A percentile compares a stretch with the other conserved stretches of the same genome.
Conservation (phyloP, 2,797 vertebrate genomes). For the Neomorphus geoffroyi region DNA sequence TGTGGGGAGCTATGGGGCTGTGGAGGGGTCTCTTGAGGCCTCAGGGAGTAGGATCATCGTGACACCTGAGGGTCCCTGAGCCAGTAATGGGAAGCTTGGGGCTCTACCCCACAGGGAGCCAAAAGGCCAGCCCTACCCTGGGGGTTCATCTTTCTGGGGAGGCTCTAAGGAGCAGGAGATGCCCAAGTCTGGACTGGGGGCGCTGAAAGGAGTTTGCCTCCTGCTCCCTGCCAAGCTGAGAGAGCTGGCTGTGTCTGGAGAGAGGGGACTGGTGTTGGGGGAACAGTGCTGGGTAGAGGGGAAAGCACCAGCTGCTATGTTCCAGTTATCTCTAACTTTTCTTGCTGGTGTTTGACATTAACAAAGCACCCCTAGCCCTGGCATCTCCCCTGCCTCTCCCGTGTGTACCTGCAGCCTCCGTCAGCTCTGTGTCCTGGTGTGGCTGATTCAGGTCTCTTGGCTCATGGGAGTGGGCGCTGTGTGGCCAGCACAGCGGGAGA, state of each 20-base stretch:
- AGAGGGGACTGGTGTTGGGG: not conserved
- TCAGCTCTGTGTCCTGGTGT: not conserved
- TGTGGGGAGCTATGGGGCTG: rapidly evolving
- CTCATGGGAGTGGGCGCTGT: not conserved
- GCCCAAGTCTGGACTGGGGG: not conserved
- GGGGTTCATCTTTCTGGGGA: rapidly evolving
- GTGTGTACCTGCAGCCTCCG: not conserved
- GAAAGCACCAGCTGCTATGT: rapidly evolving
- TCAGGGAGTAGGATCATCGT: rapidly evolving
- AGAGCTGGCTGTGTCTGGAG: not conserved
- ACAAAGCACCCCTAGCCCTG: not conserved
- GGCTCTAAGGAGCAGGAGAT: not conserved
- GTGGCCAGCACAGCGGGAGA: not conserved
- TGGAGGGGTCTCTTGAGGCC: not conserved
- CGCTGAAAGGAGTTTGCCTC: not conserved
- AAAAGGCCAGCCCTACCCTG: rapidly evolving
- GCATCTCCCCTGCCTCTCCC: not conserved
- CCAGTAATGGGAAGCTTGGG: too few relatives aligned
- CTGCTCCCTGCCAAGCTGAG: not conserved
- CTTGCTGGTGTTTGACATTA: not conserved
- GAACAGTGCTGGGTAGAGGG: not conserved
- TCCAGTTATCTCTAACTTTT: not conserved
- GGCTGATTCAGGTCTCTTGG: not conserved
- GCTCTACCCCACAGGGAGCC: rapidly evolving
- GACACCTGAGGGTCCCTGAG: rapidly evolving